These are phyloP conservation scores for Mionectes macconnelli DNA, from an alignment of 2,113 vertebrate species.

Conservation along the genomic window DNA sequence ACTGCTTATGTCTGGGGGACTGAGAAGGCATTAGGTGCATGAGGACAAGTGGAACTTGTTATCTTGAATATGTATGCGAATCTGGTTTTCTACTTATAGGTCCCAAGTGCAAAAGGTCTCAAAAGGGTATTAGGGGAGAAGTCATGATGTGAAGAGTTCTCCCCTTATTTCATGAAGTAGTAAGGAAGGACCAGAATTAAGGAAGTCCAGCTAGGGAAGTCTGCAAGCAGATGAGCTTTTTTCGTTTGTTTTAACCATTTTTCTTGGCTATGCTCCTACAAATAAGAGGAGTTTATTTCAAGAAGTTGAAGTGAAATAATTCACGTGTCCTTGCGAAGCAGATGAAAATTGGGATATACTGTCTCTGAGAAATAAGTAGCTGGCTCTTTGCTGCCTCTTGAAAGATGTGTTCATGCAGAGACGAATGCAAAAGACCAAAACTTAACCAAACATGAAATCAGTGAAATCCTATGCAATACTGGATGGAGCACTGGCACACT, in stretches of 20 bases:
- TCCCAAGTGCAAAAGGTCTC: background rate
- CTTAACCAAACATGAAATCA: background rate
- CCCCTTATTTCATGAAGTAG: background rate
- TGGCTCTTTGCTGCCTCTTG: background rate
- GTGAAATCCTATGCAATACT: background rate
- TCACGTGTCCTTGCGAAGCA: background rate
- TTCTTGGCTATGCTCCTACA: background rate
- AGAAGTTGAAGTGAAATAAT: background rate
- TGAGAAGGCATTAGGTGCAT: background rate
- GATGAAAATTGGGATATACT: background rate
- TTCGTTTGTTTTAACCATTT: background rate
- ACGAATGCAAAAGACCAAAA: background rate
- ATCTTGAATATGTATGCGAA: background rate
- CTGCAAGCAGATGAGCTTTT: background rate
- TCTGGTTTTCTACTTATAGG: background rate
- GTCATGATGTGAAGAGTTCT: background rate
- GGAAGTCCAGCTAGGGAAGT: background rate
- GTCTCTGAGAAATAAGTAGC: background rate
- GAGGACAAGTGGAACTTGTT: background rate
- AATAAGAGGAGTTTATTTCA: background rate
- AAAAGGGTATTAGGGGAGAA: background rate
- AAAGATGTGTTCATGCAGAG: background rate
- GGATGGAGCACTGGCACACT: background rate
- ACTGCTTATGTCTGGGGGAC: background rate
- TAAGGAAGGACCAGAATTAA: background rate